Conservation (phyloP, 2,888 invertebrate species). For the Drosophila silvestris region DNA sequence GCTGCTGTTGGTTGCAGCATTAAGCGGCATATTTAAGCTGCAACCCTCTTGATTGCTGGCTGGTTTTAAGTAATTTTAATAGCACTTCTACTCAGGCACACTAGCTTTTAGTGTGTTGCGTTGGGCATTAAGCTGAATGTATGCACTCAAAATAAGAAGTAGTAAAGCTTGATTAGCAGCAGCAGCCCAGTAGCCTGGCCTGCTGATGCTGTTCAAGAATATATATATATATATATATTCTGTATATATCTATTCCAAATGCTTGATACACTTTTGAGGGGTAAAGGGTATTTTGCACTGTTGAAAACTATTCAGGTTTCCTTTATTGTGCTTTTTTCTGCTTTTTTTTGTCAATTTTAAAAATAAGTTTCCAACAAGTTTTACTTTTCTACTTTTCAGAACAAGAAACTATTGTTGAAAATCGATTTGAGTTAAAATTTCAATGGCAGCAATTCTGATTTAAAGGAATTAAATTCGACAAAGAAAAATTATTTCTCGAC, state of each 20-base stretch:
- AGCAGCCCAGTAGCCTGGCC: not conserved
- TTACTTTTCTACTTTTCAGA: not conserved
- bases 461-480: not conserved
- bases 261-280: not conserved
- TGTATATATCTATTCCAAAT: not conserved
- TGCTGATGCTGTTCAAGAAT: not conserved
- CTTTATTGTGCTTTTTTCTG: not conserved
- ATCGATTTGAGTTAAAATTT: not conserved
- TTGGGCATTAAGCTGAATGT: slow-evolving; percentile 37
- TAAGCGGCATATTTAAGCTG: slow-evolving; percentile 76
- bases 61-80: slow-evolving; percentile 77
- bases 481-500: accelerated
- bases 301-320: not conserved
- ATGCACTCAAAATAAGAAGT: not conserved
- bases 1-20: slow-evolving; percentile 49
- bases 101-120: slow-evolving; percentile 16
- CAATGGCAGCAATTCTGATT: too few relatives aligned
- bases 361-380: not conserved
- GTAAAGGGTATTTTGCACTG: not conserved
- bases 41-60: slow-evolving; percentile 62
- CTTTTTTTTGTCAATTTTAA: not conserved
- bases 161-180: not conserved
- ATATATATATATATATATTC: not conserved
- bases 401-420: not conserved
- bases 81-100: slow-evolving; percentile 48